phyloP scores from a whole-genome alignment of 2,888 invertebrate genomes.

The Heliothis peltigera region DNA sequence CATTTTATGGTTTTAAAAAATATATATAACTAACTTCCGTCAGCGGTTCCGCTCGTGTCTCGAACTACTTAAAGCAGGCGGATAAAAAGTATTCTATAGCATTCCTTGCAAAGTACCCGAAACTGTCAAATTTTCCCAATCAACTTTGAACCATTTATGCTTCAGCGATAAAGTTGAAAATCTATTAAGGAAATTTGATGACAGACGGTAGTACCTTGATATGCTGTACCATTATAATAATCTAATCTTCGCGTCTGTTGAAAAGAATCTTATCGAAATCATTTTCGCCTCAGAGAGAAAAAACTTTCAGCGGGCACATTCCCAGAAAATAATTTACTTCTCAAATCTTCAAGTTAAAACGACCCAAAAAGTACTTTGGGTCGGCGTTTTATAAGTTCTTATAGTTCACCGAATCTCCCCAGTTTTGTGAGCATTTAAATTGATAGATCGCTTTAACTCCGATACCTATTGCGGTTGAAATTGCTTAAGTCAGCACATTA shows the following conservation, averaged over 20 bases:
- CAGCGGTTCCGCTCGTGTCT: no score
- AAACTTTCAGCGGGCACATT: constrained; percentile 16
- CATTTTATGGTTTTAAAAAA: background rate
- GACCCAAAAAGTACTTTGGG: constrained; percentile 31
- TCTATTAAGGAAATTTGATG: no score
- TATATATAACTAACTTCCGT: no score
- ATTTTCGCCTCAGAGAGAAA: no score
- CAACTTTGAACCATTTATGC: no score
- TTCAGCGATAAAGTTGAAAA: no score
- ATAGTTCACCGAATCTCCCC: constrained; percentile 26
- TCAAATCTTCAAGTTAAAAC: constrained; percentile 13
- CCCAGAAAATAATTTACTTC: constrained; percentile 19
- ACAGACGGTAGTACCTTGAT: no score
- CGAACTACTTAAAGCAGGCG: no score
- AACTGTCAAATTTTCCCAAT: no score
- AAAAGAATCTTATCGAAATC: background rate
- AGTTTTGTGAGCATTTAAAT: constrained; percentile 34
- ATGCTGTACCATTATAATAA: no score
- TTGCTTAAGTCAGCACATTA: constrained; percentile 33
- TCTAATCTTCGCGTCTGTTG: background rate
- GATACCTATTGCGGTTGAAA: constrained; percentile 24
- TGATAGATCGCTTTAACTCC: constrained; percentile 42
- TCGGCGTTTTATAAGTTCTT: constrained; percentile 32
- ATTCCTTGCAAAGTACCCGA: no score
- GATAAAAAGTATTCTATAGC: no score